Conservation (phyloP, 2,797 vertebrate species). For the Florisuga fusca region DNA sequence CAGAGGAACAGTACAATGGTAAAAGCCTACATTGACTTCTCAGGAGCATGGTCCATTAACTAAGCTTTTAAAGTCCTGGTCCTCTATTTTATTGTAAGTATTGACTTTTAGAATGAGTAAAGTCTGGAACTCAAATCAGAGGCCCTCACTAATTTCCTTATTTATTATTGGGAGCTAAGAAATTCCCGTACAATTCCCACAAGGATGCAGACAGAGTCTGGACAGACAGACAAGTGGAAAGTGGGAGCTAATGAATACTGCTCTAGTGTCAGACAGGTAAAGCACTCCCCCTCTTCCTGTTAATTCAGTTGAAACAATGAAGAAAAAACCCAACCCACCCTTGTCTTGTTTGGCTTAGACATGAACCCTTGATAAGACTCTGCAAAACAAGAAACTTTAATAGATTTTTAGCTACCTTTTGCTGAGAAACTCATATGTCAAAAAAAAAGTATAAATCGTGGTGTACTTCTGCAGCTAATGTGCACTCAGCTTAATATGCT, state of each 20-base stretch:
- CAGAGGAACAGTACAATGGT: not conserved
- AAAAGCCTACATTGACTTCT: not conserved
- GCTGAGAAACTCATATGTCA: constrained; percentile 66
- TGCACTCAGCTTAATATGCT: constrained; percentile 18
- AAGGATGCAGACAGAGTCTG: constrained; percentile 50
- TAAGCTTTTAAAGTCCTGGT: not conserved
- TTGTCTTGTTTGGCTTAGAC: constrained; percentile 80
- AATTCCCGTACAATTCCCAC: constrained; percentile 26
- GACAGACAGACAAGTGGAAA: constrained; percentile 72
- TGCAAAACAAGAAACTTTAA: constrained; percentile 72
- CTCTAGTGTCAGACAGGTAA: constrained; percentile 79
- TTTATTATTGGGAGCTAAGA: constrained; percentile 15
- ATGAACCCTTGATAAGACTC: constrained; percentile 80
- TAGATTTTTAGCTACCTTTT: constrained; percentile 68
- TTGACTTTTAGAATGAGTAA: not conserved
- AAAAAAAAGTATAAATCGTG: constrained; percentile 25
- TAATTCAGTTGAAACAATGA: constrained; percentile 80
- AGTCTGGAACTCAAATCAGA: not conserved
- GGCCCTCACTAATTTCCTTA: constrained; percentile 4
- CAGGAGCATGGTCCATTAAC: not conserved
- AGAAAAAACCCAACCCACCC: constrained; percentile 77
- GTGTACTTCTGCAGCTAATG: constrained; percentile 44
- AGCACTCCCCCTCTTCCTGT: constrained; percentile 78
- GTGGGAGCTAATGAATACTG: constrained; percentile 68
- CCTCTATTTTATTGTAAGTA: not conserved